Evolutionary conservation across 1,140 invertebrate genomes (phyloP).

Genomic region (Streblospio benedicti): DNA sequence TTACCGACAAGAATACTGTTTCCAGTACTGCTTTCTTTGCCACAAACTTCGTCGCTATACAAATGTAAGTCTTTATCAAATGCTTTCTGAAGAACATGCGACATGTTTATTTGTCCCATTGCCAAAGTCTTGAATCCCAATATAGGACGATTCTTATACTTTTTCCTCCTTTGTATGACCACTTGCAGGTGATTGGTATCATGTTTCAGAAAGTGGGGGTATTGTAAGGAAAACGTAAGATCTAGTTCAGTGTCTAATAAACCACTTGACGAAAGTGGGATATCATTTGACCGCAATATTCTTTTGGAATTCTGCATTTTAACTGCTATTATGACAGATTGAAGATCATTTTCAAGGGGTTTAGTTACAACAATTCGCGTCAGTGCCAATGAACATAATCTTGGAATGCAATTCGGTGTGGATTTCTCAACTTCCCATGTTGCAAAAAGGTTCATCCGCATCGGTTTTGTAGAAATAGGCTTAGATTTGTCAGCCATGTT

Average conservation of each 20-base stretch:
- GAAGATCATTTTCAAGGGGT: slow-evolving; percentile 68
- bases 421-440: slow-evolving; percentile 96
- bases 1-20: no score
- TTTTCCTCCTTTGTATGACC: slow-evolving; percentile 86
- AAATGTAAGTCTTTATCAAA: no score
- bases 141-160: slow-evolving; percentile 97
- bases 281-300: slow-evolving; percentile 86
- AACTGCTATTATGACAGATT: slow-evolving; percentile 78
- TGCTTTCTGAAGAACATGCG: no score
- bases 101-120: slow-evolving; percentile 92
- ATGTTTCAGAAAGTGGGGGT: slow-evolving; percentile 94
- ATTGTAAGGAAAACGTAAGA: slow-evolving; percentile 77
- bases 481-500: no score
- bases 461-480: no score
- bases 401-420: slow-evolving; percentile 89
- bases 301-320: slow-evolving; percentile 91
- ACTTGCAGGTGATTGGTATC: slow-evolving; percentile 85
- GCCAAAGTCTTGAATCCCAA: slow-evolving; percentile 94
- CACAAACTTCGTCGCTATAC: no score
- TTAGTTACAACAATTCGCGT: slow-evolving; percentile 71
- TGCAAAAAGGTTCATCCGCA: slow-evolving; percentile 94
- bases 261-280: slow-evolving; percentile 63
- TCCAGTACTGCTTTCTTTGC: no score
- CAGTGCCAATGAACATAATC: slow-evolving; percentile 79
- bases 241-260: slow-evolving; percentile 82